Conservation (phyloP, 2,797 vertebrate species). For the Cuculus canorus region DNA sequence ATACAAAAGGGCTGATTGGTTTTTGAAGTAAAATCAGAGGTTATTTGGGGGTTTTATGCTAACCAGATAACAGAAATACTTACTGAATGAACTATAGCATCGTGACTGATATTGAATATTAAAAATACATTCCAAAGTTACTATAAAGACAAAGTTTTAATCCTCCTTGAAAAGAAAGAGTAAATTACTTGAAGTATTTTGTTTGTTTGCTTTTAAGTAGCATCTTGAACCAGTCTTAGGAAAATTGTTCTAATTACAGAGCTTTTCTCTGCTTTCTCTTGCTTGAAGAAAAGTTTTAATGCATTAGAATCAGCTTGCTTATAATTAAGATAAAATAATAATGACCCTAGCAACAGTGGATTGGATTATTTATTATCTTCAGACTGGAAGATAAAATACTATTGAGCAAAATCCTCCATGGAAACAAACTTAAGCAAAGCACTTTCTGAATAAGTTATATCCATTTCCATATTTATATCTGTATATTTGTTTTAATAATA, state of each 20-base stretch:
- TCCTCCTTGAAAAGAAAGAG: neutral
- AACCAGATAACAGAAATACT: neutral
- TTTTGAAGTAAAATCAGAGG: neutral
- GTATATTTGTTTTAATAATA: neutral
- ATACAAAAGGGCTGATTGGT: neutral
- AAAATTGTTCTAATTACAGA: neutral
- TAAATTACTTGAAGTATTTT: neutral
- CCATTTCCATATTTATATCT: neutral
- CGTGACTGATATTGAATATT: neutral
- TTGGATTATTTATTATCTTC: slow-evolving; percentile 11
- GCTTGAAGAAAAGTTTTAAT: slow-evolving; percentile 9
- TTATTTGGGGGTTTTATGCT: slow-evolving; percentile 5
- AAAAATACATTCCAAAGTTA: neutral
- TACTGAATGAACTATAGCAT: neutral
- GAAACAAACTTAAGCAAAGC: neutral
- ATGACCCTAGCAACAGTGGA: neutral
- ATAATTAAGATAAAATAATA: slow-evolving; percentile 53
- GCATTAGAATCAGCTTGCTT: neutral
- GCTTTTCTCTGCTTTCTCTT: neutral
- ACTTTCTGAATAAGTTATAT: neutral
- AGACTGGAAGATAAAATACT: slow-evolving; percentile 12
- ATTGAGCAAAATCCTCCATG: neutral
- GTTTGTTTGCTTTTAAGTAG: neutral
- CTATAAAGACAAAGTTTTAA: neutral
- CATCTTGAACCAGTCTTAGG: neutral